Conservation (phyloP, 2,888 invertebrate genomes). For the Thecocarcelia acutangulata region DNA sequence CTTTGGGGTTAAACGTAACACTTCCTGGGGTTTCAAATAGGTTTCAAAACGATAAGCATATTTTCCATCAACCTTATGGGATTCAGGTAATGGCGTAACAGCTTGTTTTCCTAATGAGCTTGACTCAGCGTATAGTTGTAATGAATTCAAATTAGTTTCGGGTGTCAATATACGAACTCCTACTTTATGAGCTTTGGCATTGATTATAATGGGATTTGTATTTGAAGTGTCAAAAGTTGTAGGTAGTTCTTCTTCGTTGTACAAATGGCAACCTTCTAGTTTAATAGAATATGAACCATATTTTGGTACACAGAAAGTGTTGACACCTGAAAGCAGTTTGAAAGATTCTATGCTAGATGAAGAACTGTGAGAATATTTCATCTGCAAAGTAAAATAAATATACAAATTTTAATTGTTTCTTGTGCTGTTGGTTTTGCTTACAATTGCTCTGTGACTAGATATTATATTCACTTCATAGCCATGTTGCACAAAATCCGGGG, state of each 20-base stretch:
- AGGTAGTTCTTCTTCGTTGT: constrained; percentile 81
- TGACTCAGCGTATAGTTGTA: constrained; percentile 76
- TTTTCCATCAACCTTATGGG: constrained; percentile 82
- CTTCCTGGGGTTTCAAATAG: constrained; percentile 81
- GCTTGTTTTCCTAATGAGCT: constrained; percentile 73
- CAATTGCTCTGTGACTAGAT: constrained; percentile 86
- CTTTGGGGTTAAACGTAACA: constrained; percentile 84
- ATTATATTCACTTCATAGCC: constrained; percentile 90
- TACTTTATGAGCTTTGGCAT: constrained; percentile 84
- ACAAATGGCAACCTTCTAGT: constrained; percentile 91
- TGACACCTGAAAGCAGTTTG: constrained; percentile 85
- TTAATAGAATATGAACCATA: constrained; percentile 87
- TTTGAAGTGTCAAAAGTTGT: constrained; percentile 81
- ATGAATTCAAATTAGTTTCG: constrained; percentile 77
- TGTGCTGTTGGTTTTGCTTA: constrained; percentile 63
- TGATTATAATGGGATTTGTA: constrained; percentile 80
- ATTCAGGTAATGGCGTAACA: constrained; percentile 77
- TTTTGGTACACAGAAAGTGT: constrained; percentile 88
- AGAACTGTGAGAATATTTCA: constrained; percentile 74
- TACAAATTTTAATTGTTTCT: not conserved
- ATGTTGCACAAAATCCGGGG: constrained; percentile 89
- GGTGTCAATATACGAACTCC: constrained; percentile 82
- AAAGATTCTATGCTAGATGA: constrained; percentile 71
- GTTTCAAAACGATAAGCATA: constrained; percentile 79
- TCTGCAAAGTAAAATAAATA: constrained; percentile 68